Evolutionary conservation across 2,113 vertebrate genomes (phyloP).

Genomic region (Muntiacus muntjak): DNA sequence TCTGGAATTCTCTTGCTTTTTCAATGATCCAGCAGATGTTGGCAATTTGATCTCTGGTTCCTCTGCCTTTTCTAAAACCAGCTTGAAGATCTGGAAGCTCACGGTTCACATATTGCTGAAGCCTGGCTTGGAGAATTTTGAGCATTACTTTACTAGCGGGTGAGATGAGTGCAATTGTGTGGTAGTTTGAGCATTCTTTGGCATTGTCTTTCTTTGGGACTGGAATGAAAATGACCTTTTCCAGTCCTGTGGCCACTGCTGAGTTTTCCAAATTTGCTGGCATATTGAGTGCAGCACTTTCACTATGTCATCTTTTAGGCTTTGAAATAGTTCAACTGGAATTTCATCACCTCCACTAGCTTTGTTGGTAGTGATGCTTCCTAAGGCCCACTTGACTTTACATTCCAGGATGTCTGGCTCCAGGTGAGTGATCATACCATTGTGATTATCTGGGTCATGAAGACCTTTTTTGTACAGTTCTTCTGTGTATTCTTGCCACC

Average conservation of each 20-base stretch:
- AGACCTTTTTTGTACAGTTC: too few relatives aligned
- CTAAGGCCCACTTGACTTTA: too few relatives aligned
- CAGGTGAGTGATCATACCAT: too few relatives aligned
- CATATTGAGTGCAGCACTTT: not conserved
- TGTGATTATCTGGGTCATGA: too few relatives aligned
- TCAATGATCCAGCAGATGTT: not conserved
- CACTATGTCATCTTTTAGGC: too few relatives aligned
- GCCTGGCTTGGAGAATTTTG: not conserved
- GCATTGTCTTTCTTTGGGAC: not conserved
- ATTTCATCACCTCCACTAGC: too few relatives aligned
- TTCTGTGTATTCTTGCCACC: too few relatives aligned
- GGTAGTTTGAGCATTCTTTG: not conserved
- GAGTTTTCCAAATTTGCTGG: not conserved
- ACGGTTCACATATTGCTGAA: not conserved
- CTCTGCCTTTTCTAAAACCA: not conserved
- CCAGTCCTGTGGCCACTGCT: not conserved
- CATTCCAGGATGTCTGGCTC: too few relatives aligned
- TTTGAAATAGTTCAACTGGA: too few relatives aligned
- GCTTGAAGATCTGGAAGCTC: not conserved
- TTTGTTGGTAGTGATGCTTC: too few relatives aligned
- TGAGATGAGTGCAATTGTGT: not conserved
- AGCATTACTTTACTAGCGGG: not conserved
- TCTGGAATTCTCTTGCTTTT: not conserved
- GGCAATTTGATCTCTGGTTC: not conserved
- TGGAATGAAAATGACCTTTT: not conserved